phyloP scores from a whole-genome alignment of 2,113 vertebrate genomes.

The Chaenocephalus aceratus region DNA sequence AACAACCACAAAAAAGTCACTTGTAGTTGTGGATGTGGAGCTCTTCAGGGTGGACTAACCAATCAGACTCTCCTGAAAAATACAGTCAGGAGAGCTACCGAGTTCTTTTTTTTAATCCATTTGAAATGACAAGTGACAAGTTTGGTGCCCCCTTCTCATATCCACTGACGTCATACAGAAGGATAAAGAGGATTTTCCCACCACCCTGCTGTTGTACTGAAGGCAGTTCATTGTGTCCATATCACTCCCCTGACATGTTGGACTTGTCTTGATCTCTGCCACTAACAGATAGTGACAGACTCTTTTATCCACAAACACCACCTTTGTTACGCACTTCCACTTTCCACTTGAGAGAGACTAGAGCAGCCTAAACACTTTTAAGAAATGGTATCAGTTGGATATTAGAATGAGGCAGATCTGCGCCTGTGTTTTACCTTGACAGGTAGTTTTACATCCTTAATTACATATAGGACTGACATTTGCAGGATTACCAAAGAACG shows the following conservation, averaged over 20 bases:
- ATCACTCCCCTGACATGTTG: slow-evolving; percentile 11
- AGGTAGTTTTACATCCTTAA: not conserved
- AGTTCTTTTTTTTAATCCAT: slow-evolving; percentile 19
- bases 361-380: not conserved
- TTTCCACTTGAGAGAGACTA: not conserved
- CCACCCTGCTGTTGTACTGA: slow-evolving; percentile 7
- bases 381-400: not conserved
- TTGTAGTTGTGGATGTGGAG: slow-evolving; percentile 51
- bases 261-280: slow-evolving; percentile 41
- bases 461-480: not conserved
- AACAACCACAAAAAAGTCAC: slow-evolving; percentile 51
- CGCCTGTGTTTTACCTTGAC: not conserved
- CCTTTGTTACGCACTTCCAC: slow-evolving; percentile 23
- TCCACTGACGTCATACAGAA: not conserved
- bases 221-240: slow-evolving; percentile 29
- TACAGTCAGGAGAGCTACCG: not conserved
- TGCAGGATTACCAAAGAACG: too few species aligned
- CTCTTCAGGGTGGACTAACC: slow-evolving; percentile 13
- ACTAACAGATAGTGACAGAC: slow-evolving; percentile 5
- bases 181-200: slow-evolving; percentile 40
- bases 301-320: slow-evolving; percentile 20
- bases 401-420: not conserved
- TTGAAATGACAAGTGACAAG: slow-evolving; percentile 11
- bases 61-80: slow-evolving; percentile 1
- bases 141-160: not conserved